Conservation (phyloP, 2,888 invertebrate species). For the Sinohyriopsis cumingii region DNA sequence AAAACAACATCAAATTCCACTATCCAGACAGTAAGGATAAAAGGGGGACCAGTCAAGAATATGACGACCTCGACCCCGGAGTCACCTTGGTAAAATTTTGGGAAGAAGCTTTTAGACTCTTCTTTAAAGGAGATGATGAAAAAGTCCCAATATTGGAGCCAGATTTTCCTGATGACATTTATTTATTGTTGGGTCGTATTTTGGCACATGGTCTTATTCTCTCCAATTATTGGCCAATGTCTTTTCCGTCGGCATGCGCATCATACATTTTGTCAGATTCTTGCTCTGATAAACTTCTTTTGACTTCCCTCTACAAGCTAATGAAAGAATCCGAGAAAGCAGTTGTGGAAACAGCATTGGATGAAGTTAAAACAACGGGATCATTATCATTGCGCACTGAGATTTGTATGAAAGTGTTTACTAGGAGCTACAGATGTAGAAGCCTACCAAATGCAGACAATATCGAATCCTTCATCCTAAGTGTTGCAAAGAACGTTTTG, state of each 20-base stretch:
- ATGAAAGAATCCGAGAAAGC: slow-evolving; percentile 44
- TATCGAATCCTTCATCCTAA: slow-evolving; percentile 29
- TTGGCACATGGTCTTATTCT: slow-evolving; percentile 45
- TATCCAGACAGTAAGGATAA: no score
- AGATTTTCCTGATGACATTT: slow-evolving; percentile 34
- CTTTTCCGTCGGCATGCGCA: slow-evolving; percentile 42
- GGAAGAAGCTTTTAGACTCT: slow-evolving; percentile 42
- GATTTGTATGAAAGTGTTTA: slow-evolving; percentile 33
- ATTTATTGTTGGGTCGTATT: slow-evolving; percentile 36
- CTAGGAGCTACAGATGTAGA: slow-evolving; percentile 41
- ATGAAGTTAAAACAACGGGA: slow-evolving; percentile 31
- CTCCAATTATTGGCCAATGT: slow-evolving; percentile 43
- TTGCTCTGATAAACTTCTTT: slow-evolving; percentile 37
- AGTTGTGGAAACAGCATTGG: slow-evolving; percentile 34
- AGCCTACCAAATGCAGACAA: slow-evolving; percentile 30
- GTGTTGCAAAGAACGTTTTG: slow-evolving; percentile 34
- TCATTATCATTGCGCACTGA: slow-evolving; percentile 27
- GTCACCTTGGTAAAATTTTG: slow-evolving; percentile 43
- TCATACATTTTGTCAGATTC: slow-evolving; percentile 30
- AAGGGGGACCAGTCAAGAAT: not conserved
- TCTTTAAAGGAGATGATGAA: slow-evolving; percentile 44
- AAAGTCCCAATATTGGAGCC: slow-evolving; percentile 37
- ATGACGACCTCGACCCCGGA: slow-evolving; percentile 23
- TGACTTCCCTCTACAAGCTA: slow-evolving; percentile 39
- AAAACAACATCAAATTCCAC: no score